Evolutionary conservation across 2,888 invertebrate species (phyloP).

Genomic region (Tiphia femorata): DNA sequence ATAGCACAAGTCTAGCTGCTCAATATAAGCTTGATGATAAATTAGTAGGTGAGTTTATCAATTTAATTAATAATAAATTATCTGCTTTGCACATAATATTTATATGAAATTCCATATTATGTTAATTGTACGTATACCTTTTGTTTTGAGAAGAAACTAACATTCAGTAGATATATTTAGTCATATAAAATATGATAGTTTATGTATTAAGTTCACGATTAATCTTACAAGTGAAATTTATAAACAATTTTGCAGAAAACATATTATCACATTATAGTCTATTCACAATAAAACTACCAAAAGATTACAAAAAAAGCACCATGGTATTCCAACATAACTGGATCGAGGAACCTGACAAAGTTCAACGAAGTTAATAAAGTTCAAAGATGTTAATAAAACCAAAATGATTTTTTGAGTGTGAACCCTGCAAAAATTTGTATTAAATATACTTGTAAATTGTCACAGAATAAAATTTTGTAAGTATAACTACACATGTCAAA

Average conservation of each 20-base stretch:
- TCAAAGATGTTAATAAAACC: no score
- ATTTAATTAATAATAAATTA: conserved; percentile 4
- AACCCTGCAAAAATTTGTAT: no score
- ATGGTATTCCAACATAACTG: no score
- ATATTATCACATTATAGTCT: no score
- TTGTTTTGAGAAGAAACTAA: not conserved
- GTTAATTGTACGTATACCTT: not conserved
- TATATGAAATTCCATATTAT: not conserved
- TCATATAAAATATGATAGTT: conserved; percentile 5
- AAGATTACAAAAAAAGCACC: not conserved
- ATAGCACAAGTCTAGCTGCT: conserved; percentile 74
- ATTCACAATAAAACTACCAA: not conserved
- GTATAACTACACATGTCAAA: no score
- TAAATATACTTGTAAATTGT: no score
- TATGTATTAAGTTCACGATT: not conserved
- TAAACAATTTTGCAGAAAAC: not conserved
- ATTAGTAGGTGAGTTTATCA: conserved; percentile 71
- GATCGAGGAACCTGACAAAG: no score
- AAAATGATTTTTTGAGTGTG: no score
- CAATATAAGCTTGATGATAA: conserved; percentile 78
- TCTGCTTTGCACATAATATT: conserved; percentile 9
- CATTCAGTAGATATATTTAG: not conserved
- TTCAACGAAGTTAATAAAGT: no score
- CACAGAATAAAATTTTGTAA: no score
- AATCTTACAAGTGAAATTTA: not conserved